phyloP scores from a whole-genome alignment of 2,113 vertebrate species.

The Bagarius yarrelli region DNA sequence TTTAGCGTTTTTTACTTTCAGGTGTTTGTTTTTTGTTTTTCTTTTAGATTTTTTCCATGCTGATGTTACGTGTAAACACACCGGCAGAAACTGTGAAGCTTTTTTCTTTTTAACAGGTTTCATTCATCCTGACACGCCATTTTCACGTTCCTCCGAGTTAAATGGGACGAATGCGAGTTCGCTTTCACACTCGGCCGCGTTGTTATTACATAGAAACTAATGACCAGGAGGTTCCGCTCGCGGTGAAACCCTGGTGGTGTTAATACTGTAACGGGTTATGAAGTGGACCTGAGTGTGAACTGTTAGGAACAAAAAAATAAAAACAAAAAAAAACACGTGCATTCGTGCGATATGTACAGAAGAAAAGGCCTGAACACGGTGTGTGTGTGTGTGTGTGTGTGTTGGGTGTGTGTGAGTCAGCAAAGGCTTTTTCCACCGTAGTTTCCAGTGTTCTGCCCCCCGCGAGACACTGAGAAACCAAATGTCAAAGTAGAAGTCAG shows the following conservation, averaged over 20 bases:
- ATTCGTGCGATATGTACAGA: no score
- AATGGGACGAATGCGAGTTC: neutral
- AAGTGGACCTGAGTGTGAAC: constrained; percentile 31
- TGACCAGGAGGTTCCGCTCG: neutral
- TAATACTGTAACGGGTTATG: constrained; percentile 27
- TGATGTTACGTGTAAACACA: neutral
- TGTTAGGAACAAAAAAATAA: neutral
- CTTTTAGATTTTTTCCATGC: neutral
- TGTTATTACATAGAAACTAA: neutral
- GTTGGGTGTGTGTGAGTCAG: neutral
- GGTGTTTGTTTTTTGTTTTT: no score
- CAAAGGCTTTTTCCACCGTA: neutral
- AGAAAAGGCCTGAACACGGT: no score
- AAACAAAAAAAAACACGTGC: neutral
- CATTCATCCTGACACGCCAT: neutral
- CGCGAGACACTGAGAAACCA: constrained; percentile 57
- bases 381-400: no score
- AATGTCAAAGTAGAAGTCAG: constrained; percentile 56
- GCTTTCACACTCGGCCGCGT: no score
- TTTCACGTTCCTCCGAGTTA: neutral
- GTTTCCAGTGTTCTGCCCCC: neutral
- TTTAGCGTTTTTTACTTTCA: no score
- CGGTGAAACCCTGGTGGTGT: neutral
- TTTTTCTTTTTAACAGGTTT: neutral
- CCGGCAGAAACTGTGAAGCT: neutral